These are phyloP conservation scores for Ammodytes marinus DNA, from an alignment of 2,113 vertebrate genomes.

Conservation along the genomic window DNA sequence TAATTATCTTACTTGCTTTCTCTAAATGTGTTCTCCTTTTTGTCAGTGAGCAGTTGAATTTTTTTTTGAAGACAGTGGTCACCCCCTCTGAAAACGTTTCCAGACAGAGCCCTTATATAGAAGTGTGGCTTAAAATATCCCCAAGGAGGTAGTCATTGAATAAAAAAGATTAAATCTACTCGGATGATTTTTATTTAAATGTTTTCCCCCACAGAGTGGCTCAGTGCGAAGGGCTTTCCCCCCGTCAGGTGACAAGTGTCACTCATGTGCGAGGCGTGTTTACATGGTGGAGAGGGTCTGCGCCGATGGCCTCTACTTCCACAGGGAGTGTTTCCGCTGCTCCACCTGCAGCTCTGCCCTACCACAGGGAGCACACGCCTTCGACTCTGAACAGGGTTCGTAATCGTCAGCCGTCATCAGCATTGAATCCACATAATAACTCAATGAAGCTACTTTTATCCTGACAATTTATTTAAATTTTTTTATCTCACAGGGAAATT, in stretches of 20 bases:
- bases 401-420: not conserved
- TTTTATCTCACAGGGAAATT: conserved; percentile 88
- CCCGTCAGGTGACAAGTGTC: conserved; percentile 90
- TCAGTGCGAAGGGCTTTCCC: conserved; percentile 86
- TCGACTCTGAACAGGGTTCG: conserved; percentile 91
- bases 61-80: not conserved
- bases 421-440: not conserved
- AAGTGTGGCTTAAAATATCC: not conserved
- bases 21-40: conserved; percentile 64
- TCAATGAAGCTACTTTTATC: not conserved
- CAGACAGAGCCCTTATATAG: conserved; percentile 30
- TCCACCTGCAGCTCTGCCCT: conserved; percentile 88
- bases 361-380: conserved; percentile 90
- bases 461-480: conserved; percentile 6
- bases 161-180: not conserved
- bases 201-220: conserved; percentile 80
- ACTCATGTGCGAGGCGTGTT: conserved; percentile 92
- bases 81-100: not conserved
- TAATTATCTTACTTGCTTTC: conserved; percentile 27
- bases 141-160: not conserved
- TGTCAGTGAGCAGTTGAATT: conserved; percentile 80
- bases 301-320: conserved; percentile 95
- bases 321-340: conserved; percentile 96
- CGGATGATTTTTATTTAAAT: not conserved
- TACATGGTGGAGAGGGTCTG: conserved; percentile 95